Evolutionary conservation across 2,888 invertebrate species (phyloP).

Genomic region (Calameuta pallipes): DNA sequence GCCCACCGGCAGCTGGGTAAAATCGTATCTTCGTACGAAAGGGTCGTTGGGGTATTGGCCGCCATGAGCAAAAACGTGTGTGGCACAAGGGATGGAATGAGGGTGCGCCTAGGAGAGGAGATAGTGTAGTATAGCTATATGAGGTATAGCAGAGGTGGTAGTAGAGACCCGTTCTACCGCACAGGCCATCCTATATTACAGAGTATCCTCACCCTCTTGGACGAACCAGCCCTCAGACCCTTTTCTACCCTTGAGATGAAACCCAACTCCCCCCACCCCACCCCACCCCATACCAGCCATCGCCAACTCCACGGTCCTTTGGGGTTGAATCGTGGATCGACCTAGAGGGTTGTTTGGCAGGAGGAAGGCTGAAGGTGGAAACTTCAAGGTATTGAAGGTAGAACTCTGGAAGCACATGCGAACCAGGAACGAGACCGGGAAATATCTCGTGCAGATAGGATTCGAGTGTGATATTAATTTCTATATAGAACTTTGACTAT

Average conservation of each 20-base stretch:
- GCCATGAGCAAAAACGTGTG: constrained; percentile 51
- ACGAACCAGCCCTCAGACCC: constrained; percentile 20
- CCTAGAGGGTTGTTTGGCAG: constrained; percentile 18
- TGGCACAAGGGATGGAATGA: constrained; percentile 16
- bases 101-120: constrained; percentile 29
- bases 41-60: constrained; percentile 46
- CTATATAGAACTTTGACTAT: constrained; percentile 10
- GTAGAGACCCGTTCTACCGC: constrained; percentile 58
- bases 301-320: constrained; percentile 51
- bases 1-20: constrained; percentile 50
- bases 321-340: constrained; percentile 48
- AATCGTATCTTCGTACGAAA: constrained; percentile 47
- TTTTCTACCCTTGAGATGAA: constrained; percentile 60
- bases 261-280: constrained; percentile 47
- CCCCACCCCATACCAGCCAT: constrained; percentile 34
- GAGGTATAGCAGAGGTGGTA: constrained; percentile 37
- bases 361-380: constrained; percentile 13
- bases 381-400: not conserved
- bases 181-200: constrained; percentile 61
- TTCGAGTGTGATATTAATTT: constrained; percentile 59
- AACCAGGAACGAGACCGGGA: constrained; percentile 58
- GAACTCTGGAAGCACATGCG: constrained; percentile 52
- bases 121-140: constrained; percentile 36
- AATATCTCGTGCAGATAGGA: constrained; percentile 37
- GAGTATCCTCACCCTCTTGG: constrained; percentile 49